Evolutionary conservation across 2,113 vertebrate species (phyloP).

Genomic region (Asarcornis scutulata): DNA sequence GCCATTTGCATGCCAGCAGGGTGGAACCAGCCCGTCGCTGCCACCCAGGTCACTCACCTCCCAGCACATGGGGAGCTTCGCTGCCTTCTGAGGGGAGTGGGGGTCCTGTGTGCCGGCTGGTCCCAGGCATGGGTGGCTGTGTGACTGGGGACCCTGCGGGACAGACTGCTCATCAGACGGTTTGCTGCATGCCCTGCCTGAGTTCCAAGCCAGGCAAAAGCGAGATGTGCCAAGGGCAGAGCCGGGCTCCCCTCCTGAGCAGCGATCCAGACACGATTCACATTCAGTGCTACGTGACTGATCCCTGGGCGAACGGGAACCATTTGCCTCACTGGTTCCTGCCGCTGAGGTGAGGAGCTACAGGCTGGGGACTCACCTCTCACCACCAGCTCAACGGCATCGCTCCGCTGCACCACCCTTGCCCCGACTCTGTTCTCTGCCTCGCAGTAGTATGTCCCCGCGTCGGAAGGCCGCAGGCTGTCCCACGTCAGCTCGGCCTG

Average conservation of each 20-base stretch:
- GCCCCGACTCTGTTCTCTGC: not conserved
- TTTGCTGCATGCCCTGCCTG: not conserved
- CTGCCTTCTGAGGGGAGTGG: fast-evolving
- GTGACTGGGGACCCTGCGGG: not conserved
- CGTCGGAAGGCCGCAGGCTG: not conserved
- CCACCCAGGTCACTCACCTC: not conserved
- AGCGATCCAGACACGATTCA: not conserved
- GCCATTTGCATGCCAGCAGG: not conserved
- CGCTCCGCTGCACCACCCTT: not conserved
- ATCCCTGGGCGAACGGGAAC: not conserved
- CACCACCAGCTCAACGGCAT: not conserved
- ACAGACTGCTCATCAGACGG: fast-evolving
- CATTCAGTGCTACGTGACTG: fast-evolving
- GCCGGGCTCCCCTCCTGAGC: not conserved
- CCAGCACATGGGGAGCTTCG: not conserved
- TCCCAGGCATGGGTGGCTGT: not conserved
- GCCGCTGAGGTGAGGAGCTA: fast-evolving
- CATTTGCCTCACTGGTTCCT: fast-evolving
- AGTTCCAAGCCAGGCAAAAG: not conserved
- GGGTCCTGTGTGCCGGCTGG: not conserved
- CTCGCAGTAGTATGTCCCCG: slow-evolving; percentile 58
- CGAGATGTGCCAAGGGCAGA: not conserved
- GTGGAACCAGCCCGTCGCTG: not conserved
- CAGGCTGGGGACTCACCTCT: not conserved
- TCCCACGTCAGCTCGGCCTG: slow-evolving; percentile 23